A percentile compares a stretch with the other conserved stretches of the same genome.
phyloP scores from a whole-genome alignment of 2,888 invertebrate species.

The Oscheius sp. region DNA sequence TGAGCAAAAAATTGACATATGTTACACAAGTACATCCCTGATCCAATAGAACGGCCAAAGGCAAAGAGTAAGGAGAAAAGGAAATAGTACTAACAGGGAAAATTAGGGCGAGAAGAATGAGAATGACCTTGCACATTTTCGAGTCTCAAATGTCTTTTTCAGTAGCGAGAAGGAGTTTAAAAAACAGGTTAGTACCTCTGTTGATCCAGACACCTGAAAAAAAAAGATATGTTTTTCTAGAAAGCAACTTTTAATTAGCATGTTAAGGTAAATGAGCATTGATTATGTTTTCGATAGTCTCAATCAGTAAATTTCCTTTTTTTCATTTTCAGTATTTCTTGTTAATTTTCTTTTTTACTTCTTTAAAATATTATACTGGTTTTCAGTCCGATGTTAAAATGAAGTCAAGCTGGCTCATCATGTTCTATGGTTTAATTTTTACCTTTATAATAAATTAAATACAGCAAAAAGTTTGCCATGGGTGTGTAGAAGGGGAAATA shows the following conservation, averaged over 20 bases:
- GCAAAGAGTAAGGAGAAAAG: background rate
- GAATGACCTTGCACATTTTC: conserved; percentile 10
- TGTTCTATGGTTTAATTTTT: background rate
- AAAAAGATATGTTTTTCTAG: too few relatives aligned
- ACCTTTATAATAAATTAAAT: background rate
- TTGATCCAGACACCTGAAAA: too few relatives aligned
- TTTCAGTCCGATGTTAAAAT: background rate
- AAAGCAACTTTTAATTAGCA: too few relatives aligned
- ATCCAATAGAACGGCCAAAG: background rate
- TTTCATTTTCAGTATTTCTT: background rate
- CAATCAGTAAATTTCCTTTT: too few relatives aligned
- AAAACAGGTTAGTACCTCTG: too few relatives aligned
- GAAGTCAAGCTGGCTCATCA: conserved; percentile 6
- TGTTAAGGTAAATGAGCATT: too few relatives aligned
- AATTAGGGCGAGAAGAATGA: conserved; percentile 74
- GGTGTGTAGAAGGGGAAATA: background rate
- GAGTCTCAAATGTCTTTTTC: too few relatives aligned
- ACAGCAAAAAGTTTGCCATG: conserved; percentile 1
- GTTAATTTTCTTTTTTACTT: too few relatives aligned
- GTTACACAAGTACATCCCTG: background rate
- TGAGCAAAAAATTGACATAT: background rate
- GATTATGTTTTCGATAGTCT: too few relatives aligned
- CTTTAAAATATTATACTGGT: background rate
- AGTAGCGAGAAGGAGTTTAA: too few relatives aligned
- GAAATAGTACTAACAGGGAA: background rate